Evolutionary conservation across 2,888 invertebrate species (phyloP), one percentile per base, ranked within the genome.

Genomic region (Pseudeuparius sepicola): DNA sequence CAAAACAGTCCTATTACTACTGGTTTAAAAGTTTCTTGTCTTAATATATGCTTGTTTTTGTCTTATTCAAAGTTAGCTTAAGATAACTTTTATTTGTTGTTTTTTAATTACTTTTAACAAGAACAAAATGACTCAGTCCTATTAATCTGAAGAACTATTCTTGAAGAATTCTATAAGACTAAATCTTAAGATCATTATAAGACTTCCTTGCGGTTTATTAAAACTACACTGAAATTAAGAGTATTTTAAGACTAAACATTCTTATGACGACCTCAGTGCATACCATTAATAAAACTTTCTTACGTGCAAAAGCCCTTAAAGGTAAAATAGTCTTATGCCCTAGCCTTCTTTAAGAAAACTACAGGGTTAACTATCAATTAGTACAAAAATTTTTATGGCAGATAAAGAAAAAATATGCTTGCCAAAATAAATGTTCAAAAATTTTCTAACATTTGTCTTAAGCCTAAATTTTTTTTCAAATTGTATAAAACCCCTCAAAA

Each of bases 71-170:
- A 20, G n/a, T 20, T 7, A 20, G 20, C 20, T 20, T 20, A 20
- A 6, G 20, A 20, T 20, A 7, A 20, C 20, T 20, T n/a, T 20
- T 20, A 20, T 20, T 20, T 7, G 20, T 20, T 7, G 20, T 20
- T 20, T 20, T 20, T 7, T 20, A 20, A 20, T 20, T 20, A 20
- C 20, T n/a, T 20, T 20, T 20, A 20, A 20, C 20, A 20, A 20
- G 20, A 20, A 20, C 20, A 20, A 20, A 20, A 20, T 20, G n/a
- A 20, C 20, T 20, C 20, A 20, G 20, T n/a, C 6, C n/a, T 20
- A 20, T 20, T 20, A 20, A 20, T 20, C 20, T 20, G 20, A 20
- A n/a, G n/a, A 20, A 20, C 20, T 20, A 20, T 20, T 20, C 20
- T 20, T 20, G 20, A 20, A 20, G 20, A 20, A 20, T 20, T 6